These are phyloP conservation scores for Trinorchestia longiramus DNA, from an alignment of 1,140 invertebrate species.

Conservation along the genomic window DNA sequence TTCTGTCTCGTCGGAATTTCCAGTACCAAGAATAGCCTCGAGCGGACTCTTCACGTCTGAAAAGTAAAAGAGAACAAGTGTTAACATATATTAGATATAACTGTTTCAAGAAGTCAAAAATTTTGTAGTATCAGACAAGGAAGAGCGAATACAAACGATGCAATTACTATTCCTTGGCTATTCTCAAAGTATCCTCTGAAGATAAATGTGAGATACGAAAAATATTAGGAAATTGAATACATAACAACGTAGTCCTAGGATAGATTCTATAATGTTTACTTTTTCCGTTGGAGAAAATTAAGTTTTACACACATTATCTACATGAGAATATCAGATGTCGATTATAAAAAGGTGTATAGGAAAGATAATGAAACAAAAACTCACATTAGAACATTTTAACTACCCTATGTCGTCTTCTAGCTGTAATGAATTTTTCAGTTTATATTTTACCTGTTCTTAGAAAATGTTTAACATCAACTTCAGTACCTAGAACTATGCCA, in stretches of 20 bases:
- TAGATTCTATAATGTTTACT: not conserved
- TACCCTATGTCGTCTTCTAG: not conserved
- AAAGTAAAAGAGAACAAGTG: not conserved
- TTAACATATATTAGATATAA: not conserved
- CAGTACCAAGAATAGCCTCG: not conserved
- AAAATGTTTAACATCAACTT: not conserved
- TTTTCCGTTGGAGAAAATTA: not conserved
- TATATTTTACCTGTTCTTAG: not conserved
- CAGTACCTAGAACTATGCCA: not conserved
- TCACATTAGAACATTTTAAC: not conserved
- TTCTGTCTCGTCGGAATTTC: not conserved
- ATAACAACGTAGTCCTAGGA: not conserved
- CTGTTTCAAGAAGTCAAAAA: not conserved
- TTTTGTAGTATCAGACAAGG: not conserved
- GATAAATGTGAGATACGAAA: not conserved
- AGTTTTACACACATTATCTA: not conserved
- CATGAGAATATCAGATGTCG: not conserved
- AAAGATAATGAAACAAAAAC: not conserved
- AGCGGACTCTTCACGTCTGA: not conserved
- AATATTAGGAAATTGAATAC: not conserved
- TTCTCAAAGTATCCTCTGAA: not conserved
- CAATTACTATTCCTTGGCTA: not conserved
- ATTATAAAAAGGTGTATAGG: not conserved
- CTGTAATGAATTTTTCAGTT: not conserved
- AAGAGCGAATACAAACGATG: not conserved